Base-by-base conservation (phyloP, 2,888 invertebrate species). In the Chorisops tibialis region DNA sequence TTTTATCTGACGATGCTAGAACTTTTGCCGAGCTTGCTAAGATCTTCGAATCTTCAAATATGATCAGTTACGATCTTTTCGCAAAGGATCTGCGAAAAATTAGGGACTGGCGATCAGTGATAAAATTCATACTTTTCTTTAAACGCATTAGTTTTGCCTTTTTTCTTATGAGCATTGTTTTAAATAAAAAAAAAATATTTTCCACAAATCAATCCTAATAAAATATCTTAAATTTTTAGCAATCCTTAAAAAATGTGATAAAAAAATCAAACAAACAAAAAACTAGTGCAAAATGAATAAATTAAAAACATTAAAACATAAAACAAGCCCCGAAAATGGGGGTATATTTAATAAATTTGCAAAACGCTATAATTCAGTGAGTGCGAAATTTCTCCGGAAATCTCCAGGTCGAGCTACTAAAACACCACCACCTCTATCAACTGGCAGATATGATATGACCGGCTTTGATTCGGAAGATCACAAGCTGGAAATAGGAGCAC, bases 361-460 rank as follows among this genome's bases (percentile, higher is more conserved):
- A 45, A 77, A 78, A 68, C 75, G 78, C 5, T 78, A 77, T 63
- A 76, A 77, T 9, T 74, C 73, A 14, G 71, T 77, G 18, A 74
- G 70, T 62, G 74, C 73, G 52, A 72, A 76, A n/a, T 72, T 74
- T 35, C 71, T 74, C 4, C 71, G 75, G 0, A 71, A 74, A 61
- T 69, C 75, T 21, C 66, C 68, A 0, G 71, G 70, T 3, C 71
- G 74, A 48, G 64, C 60, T 18, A 67, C 71, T 48, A 72, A 69
- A 11, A 68, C 60, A 24, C 74, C 76, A 12, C 74, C 75, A 1
- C 69, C 56, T 9, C 62, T 72, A 2, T 67, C 71, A 3, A 72
- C 72, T 0, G 78, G 77, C 38, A 78, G 78, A 63, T 78, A 78
- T 67, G 73, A 78, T 64, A 78, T 78, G 78, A 76, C 73, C 16